Conservation (phyloP, 2,888 invertebrate genomes). For the Monopis laevigella region DNA sequence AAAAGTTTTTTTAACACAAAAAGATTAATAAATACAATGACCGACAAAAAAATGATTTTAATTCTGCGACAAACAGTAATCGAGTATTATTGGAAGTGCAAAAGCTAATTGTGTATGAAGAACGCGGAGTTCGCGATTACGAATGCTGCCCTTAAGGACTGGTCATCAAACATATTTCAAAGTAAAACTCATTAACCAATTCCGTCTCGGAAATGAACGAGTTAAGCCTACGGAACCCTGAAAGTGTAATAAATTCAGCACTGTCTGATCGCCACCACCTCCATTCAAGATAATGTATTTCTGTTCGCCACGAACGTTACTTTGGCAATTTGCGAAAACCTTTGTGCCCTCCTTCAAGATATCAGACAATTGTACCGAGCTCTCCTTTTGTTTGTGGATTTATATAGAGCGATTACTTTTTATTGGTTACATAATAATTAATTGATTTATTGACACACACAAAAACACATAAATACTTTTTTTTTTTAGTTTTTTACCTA, state of each 20-base stretch:
- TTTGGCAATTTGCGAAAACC: slow-evolving; percentile 66
- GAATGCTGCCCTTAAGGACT: background rate
- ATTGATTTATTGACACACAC: too few species aligned
- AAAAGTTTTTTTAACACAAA: too few species aligned
- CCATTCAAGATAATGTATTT: slow-evolving; percentile 63
- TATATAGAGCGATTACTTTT: slow-evolving; percentile 22
- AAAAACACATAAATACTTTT: too few species aligned
- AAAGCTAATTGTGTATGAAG: too few species aligned
- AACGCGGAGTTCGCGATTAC: too few species aligned
- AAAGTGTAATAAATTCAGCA: slow-evolving; percentile 41
- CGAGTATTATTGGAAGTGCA: too few species aligned
- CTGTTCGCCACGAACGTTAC: slow-evolving; percentile 63
- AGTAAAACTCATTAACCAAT: slow-evolving; percentile 8
- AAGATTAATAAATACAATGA: too few species aligned
- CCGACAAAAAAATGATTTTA: too few species aligned
- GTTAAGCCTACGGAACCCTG: slow-evolving; percentile 29
- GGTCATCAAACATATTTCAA: background rate
- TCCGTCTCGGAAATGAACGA: slow-evolving; percentile 42
- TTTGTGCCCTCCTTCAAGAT: slow-evolving; percentile 60
- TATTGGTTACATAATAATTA: too few species aligned
- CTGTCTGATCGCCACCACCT: slow-evolving; percentile 38
- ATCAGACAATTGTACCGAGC: slow-evolving; percentile 55
- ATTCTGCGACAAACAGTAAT: too few species aligned
- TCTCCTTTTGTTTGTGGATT: slow-evolving; percentile 28
- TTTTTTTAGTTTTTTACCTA: too few species aligned